Conservation (phyloP, 1,140 invertebrate species). For the Drosophila equinoxialis region DNA sequence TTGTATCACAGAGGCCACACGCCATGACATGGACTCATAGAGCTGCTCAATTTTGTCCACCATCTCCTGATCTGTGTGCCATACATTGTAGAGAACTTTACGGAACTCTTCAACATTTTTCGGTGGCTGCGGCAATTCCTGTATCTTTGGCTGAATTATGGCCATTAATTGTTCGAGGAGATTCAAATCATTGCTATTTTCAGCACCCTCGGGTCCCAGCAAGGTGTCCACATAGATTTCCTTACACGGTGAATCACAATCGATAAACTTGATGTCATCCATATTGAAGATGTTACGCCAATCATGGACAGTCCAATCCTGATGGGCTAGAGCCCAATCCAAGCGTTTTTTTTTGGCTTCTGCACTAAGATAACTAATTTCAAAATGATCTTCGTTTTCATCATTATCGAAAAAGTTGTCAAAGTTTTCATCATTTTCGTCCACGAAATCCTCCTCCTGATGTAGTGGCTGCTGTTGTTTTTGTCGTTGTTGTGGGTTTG, state of each 20-base stretch:
- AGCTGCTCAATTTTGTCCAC: constrained; percentile 56
- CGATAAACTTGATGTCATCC: constrained; percentile 53
- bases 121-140: constrained; percentile 38
- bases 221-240: constrained; percentile 61
- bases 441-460: background rate
- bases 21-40: constrained; percentile 63
- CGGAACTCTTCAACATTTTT: constrained; percentile 56
- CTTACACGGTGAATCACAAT: constrained; percentile 26
- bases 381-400: background rate
- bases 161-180: constrained; percentile 62
- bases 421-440: background rate
- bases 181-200: constrained; percentile 52
- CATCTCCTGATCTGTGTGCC: constrained; percentile 65
- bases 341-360: constrained; percentile 28
- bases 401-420: background rate
- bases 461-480: background rate
- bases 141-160: constrained; percentile 59
- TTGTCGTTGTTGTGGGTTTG: background rate
- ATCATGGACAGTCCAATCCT: constrained; percentile 60
- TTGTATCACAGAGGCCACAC: constrained; percentile 49
- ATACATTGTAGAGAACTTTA: constrained; percentile 55
- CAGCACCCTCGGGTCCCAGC: constrained; percentile 46
- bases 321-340: constrained; percentile 57
- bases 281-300: constrained; percentile 73
- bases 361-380: constrained; percentile 21